Percentiles rank a stretch among this genome's conserved stretches.
These are phyloP conservation scores for Imbricaverruca yamaguchii DNA, from an alignment of 2,888 invertebrate species.

Conservation along the genomic window DNA sequence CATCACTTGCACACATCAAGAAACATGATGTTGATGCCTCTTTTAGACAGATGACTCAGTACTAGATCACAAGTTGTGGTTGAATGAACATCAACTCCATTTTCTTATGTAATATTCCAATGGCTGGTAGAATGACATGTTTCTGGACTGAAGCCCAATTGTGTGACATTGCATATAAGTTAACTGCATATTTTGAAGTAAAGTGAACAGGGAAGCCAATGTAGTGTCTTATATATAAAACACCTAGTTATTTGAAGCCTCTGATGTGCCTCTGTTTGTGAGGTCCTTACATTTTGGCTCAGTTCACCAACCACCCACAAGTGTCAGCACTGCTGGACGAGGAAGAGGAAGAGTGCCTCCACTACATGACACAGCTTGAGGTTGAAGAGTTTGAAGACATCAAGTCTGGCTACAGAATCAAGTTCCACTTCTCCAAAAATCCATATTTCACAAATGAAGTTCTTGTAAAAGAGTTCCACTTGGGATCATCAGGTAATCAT, in stretches of 20 bases:
- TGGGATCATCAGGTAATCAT: conserved; percentile 51
- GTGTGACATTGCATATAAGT: no score
- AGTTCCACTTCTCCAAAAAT: conserved; percentile 69
- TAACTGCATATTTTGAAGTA: no score
- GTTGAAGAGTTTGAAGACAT: conserved; percentile 82
- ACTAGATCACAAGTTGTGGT: no score
- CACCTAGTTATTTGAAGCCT: neutral
- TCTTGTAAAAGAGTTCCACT: conserved; percentile 69
- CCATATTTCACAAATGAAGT: conserved; percentile 72
- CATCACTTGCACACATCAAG: no score
- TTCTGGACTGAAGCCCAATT: no score
- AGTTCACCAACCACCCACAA: conserved; percentile 81
- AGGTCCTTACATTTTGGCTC: conserved; percentile 24
- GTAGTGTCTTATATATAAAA: neutral
- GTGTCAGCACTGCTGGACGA: conserved; percentile 70
- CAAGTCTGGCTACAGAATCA: conserved; percentile 69
- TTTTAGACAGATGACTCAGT: no score
- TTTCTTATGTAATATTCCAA: no score
- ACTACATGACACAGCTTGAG: conserved; percentile 62
- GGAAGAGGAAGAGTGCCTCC: conserved; percentile 71
- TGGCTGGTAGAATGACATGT: no score
- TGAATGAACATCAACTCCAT: no score
- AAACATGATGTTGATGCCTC: no score
- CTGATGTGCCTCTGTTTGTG: neutral
- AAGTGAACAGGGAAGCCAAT: no score